Evolutionary conservation across 2,797 vertebrate species (phyloP).

Genomic region (Gymnopithys bicolor): DNA sequence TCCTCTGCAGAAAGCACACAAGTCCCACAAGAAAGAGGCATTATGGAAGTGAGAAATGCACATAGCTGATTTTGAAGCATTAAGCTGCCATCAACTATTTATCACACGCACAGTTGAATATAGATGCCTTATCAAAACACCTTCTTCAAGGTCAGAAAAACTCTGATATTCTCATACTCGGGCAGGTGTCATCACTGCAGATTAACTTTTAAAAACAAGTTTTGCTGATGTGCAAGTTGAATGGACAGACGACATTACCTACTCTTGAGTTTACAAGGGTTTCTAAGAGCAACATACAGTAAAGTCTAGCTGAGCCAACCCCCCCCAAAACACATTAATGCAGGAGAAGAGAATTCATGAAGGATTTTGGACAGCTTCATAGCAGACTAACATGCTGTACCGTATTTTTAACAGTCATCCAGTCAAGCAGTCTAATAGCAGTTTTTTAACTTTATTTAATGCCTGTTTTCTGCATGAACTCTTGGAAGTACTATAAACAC

Average conservation of each 20-base stretch:
- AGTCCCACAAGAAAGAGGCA: not conserved
- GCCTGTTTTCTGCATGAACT: not conserved
- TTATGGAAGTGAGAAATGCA: constrained; percentile 4
- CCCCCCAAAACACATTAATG: not conserved
- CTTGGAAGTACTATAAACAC: not conserved
- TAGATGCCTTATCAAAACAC: not conserved
- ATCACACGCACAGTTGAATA: not conserved
- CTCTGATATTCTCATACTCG: not conserved
- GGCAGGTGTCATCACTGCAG: not conserved
- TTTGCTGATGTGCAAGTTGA: not conserved
- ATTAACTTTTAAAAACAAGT: not conserved
- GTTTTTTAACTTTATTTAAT: not conserved
- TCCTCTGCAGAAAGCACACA: not conserved
- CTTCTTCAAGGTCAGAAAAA: constrained; percentile 11
- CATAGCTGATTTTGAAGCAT: not conserved
- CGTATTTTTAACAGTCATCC: accelerated
- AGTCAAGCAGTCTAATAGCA: not conserved
- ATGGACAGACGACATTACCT: not conserved
- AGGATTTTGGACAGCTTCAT: not conserved
- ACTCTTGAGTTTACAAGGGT: not conserved
- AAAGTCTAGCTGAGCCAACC: not conserved
- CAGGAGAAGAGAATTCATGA: not conserved
- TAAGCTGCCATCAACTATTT: not conserved
- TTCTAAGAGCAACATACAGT: accelerated
- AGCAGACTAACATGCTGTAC: not conserved